Conservation (phyloP, 2,113 vertebrate genomes). For the Cavia porcellus region DNA sequence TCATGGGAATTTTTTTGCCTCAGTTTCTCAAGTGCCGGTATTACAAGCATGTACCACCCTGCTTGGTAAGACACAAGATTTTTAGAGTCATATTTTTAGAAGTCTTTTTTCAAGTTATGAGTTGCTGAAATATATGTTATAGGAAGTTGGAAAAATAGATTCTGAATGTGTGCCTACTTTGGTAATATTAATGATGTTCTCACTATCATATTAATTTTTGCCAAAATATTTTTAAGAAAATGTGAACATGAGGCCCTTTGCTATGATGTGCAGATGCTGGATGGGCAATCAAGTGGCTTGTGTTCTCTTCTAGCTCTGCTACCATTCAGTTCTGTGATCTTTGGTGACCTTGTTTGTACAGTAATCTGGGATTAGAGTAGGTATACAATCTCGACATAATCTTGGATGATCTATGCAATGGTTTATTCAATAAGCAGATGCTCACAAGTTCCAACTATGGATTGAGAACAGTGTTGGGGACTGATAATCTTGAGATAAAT, state of each 20-base stretch:
- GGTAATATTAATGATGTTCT: not conserved
- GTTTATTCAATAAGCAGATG: not conserved
- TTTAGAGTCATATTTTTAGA: not conserved
- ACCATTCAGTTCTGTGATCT: not conserved
- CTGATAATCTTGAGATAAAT: not conserved
- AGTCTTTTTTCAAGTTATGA: not conserved
- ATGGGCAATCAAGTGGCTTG: not conserved
- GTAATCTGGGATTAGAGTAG: not conserved
- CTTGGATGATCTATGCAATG: not conserved
- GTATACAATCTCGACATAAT: not conserved
- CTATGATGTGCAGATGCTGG: not conserved
- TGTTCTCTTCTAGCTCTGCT: not conserved
- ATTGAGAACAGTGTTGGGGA: not conserved
- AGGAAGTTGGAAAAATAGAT: not conserved
- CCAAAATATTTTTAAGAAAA: not conserved
- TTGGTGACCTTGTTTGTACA: not conserved
- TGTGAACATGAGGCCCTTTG: not conserved
- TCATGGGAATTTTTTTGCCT: not conserved
- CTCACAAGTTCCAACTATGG: not conserved
- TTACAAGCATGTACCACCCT: not conserved
- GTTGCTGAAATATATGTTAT: conserved; percentile 46
- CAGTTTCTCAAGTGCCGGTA: not conserved
- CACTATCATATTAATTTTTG: not conserved
- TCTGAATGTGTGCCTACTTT: not conserved
- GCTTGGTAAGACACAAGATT: conserved; percentile 19